Conservation (phyloP, 2,113 vertebrate genomes). For the Gorsachius goisagi region DNA sequence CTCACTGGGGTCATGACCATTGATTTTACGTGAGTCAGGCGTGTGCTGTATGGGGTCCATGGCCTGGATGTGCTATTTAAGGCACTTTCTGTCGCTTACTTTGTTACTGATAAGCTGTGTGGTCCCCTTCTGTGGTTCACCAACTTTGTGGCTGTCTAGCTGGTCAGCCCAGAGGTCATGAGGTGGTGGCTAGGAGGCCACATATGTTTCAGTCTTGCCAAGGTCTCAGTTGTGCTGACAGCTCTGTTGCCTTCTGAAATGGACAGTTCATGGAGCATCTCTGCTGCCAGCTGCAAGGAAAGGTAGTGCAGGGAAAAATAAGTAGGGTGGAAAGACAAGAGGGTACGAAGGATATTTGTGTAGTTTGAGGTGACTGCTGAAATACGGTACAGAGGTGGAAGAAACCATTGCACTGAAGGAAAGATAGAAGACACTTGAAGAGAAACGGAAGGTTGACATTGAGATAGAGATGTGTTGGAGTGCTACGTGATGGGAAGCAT, state of each 20-base stretch:
- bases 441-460: background rate
- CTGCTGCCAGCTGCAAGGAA: background rate
- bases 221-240: background rate
- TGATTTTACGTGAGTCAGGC: background rate
- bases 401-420: background rate
- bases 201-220: accelerated
- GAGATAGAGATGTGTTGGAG: background rate
- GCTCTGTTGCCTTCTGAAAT: background rate
- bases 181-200: background rate
- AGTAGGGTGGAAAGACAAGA: background rate
- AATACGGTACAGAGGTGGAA: background rate
- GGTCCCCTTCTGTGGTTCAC: background rate
- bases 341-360: background rate
- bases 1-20: background rate
- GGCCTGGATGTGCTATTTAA: background rate
- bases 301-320: background rate
- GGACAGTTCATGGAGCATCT: background rate
- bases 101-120: background rate
- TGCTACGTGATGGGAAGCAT: background rate
- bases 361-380: background rate
- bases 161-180: background rate
- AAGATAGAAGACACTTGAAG: background rate
- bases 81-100: background rate
- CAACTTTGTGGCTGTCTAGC: background rate
- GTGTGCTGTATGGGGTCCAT: background rate